Evolutionary conservation across 2,113 vertebrate genomes (phyloP).

Genomic region (Acanthisitta chloris): DNA sequence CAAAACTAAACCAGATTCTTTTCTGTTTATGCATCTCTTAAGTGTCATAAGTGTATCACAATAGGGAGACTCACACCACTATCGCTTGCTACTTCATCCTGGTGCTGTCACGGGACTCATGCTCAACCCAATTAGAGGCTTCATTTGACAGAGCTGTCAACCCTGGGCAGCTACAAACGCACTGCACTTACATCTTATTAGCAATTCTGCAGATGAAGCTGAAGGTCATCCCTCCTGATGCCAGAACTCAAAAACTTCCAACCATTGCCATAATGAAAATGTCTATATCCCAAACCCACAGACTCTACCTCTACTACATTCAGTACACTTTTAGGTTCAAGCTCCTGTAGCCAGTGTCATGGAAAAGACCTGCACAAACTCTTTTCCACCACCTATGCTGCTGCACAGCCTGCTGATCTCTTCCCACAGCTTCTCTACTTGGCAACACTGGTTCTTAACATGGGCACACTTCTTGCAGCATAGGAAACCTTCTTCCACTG

Average conservation of each 20-base stretch:
- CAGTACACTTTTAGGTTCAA: background rate
- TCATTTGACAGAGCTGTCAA: background rate
- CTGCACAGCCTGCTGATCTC: background rate
- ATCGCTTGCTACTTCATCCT: background rate
- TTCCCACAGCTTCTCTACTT: background rate
- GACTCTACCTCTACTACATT: accelerated
- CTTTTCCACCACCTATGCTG: background rate
- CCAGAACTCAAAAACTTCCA: background rate
- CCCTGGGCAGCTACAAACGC: background rate
- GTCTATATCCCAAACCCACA: background rate
- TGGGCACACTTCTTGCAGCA: accelerated
- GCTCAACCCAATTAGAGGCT: background rate
- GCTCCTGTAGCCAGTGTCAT: background rate
- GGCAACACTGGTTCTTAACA: background rate
- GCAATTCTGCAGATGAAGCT: background rate
- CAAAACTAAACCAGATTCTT: background rate
- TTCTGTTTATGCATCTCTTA: background rate
- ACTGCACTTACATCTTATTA: background rate
- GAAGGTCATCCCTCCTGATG: background rate
- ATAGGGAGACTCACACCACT: background rate
- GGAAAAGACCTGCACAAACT: background rate
- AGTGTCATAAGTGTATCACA: background rate
- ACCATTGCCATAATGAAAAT: background rate
- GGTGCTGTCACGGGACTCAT: background rate
- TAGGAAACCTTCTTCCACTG: background rate